Conservation (phyloP, 1,140 invertebrate genomes). For the Hylaeus volcanicus region DNA sequence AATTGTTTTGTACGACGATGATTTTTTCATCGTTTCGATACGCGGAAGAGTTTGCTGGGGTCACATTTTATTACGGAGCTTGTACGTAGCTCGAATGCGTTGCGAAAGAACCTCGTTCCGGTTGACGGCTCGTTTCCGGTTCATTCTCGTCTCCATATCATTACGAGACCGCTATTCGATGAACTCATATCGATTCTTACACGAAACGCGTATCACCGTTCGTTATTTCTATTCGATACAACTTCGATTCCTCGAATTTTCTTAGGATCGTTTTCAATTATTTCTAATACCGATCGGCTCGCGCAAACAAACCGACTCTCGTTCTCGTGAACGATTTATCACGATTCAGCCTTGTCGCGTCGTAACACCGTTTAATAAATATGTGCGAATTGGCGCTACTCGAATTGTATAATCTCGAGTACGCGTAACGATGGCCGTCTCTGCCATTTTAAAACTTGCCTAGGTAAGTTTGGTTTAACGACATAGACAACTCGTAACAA, state of each 20-base stretch:
- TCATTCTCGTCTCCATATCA: slow-evolving; percentile 35
- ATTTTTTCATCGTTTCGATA: neutral
- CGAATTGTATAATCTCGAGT: neutral
- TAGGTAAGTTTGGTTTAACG: too few relatives aligned
- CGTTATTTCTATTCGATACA: neutral
- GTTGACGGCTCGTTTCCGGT: slow-evolving; percentile 60
- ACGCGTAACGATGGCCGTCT: neutral
- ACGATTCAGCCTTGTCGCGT: neutral
- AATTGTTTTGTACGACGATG: too few relatives aligned
- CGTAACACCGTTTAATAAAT: neutral
- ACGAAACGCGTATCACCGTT: slow-evolving; percentile 6
- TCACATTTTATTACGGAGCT: slow-evolving; percentile 17
- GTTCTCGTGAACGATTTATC: neutral
- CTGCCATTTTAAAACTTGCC: too few relatives aligned
- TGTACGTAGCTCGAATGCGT: slow-evolving; percentile 35
- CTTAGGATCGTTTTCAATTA: neutral
- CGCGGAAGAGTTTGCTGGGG: neutral
- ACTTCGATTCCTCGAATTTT: neutral
- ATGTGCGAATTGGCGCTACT: neutral
- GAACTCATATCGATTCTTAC: slow-evolving; percentile 48
- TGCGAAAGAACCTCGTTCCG: slow-evolving; percentile 66
- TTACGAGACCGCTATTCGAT: slow-evolving; percentile 46
- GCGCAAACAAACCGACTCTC: neutral
- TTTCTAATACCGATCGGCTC: neutral
- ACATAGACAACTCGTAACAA: neutral